A percentile compares a stretch with the other conserved stretches of the same genome.
Conservation (phyloP, 1,140 invertebrate genomes). For the Camponotus floridanus region DNA sequence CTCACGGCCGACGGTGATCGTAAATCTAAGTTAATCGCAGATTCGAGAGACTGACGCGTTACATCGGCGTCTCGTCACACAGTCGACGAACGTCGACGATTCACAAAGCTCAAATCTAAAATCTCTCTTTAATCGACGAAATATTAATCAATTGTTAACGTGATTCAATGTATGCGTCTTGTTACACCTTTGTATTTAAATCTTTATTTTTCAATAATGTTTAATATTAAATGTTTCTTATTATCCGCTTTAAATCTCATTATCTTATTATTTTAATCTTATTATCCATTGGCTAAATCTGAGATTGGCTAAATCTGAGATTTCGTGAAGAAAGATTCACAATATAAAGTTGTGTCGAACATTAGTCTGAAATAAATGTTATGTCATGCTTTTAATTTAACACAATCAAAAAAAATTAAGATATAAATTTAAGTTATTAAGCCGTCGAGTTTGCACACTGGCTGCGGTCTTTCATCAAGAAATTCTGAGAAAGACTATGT, state of each 20-base stretch:
- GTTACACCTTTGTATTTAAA: not conserved
- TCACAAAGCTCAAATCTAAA: conserved; percentile 22
- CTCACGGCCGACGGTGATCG: conserved; percentile 66
- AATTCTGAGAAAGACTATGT: not conserved
- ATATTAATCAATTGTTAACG: not conserved
- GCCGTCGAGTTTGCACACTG: not conserved
- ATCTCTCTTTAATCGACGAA: not conserved
- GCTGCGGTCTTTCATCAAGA: conserved; percentile 1
- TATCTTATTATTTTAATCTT: no score
- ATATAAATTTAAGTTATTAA: conserved; percentile 42
- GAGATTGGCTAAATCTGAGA: not conserved
- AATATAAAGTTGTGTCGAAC: not conserved
- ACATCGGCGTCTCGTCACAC: conserved; percentile 68
- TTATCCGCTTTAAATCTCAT: not conserved
- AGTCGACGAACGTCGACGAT: conserved; percentile 4
- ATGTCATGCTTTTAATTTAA: not conserved
- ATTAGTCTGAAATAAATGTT: not conserved
- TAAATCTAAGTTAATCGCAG: conserved; percentile 80
- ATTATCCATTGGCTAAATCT: no score
- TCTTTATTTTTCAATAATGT: not conserved
- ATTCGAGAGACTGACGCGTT: conserved; percentile 70
- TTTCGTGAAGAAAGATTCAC: not conserved
- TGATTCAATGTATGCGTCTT: not conserved
- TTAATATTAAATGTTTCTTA: not conserved
- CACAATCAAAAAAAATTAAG: no score